A percentile compares a stretch with the other conserved stretches of the same genome.
Conservation (phyloP, 2,888 invertebrate genomes). For the Leucoma salicis region DNA sequence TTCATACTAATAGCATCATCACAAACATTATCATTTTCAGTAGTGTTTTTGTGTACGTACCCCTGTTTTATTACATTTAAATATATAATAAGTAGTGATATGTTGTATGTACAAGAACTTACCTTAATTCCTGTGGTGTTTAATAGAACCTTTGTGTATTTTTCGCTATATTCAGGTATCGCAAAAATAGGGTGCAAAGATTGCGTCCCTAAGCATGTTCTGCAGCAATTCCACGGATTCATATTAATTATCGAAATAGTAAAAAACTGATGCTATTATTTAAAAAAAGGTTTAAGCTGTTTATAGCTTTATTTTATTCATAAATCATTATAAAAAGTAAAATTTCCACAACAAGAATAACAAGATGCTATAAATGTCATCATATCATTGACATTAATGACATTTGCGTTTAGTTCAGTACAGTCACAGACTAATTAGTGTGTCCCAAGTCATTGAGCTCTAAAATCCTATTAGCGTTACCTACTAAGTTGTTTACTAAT, state of each 20-base stretch:
- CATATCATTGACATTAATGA: neutral
- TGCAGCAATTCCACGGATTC: slow-evolving; percentile 55
- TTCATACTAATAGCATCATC: too few species aligned
- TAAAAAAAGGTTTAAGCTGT: neutral
- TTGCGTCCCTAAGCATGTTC: slow-evolving; percentile 51
- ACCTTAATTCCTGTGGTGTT: slow-evolving; percentile 57
- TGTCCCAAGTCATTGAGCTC: too few species aligned
- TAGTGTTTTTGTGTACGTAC: too few species aligned
- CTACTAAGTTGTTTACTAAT: too few species aligned
- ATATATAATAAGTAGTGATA: too few species aligned
- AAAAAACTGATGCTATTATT: neutral
- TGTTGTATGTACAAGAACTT: neutral
- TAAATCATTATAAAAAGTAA: neutral
- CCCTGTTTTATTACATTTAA: too few species aligned
- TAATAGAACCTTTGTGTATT: slow-evolving; percentile 51
- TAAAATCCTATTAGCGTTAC: too few species aligned
- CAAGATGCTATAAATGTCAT: slow-evolving; percentile 3
- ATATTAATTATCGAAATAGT: slow-evolving; percentile 20
- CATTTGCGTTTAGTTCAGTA: too few species aligned
- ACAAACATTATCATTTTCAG: too few species aligned
- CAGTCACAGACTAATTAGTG: too few species aligned
- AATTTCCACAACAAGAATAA: neutral
- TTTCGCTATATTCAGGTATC: slow-evolving; percentile 45
- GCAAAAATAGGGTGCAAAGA: slow-evolving; percentile 55
- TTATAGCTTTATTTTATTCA: neutral